Evolutionary conservation across 2,797 vertebrate species (phyloP).

Genomic region (Astyanax mexicanus): DNA sequence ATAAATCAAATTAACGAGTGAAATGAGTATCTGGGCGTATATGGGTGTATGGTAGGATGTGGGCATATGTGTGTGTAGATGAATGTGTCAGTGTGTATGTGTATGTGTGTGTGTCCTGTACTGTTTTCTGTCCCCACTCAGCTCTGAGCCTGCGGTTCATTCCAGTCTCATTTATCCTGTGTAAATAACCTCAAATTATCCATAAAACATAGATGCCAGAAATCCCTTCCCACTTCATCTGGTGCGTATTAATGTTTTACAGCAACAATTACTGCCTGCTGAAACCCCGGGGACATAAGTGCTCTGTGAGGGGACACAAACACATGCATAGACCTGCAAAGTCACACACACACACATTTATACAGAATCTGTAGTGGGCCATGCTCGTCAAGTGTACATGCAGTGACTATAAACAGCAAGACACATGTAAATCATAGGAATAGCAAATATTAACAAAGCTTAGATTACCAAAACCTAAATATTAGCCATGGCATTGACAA

Average conservation of each 20-base stretch:
- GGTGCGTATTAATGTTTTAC: constrained; percentile 83
- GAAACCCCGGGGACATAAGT: constrained; percentile 72
- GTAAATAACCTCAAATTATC: constrained; percentile 84
- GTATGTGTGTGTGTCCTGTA: constrained; percentile 48
- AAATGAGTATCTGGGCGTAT: not conserved
- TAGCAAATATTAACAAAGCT: too few species aligned
- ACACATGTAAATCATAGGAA: constrained; percentile 69
- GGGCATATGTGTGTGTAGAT: not conserved
- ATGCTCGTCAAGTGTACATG: constrained; percentile 69
- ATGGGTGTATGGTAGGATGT: not conserved
- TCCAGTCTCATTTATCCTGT: constrained; percentile 77
- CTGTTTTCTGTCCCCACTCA: constrained; percentile 61
- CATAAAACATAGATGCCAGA: constrained; percentile 76
- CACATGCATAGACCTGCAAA: constrained; percentile 13
- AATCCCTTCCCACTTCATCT: constrained; percentile 78
- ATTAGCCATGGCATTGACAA: too few species aligned
- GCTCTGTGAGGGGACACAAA: constrained; percentile 63
- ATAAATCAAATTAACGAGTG: not conserved
- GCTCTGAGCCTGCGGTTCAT: constrained; percentile 66
- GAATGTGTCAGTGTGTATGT: not conserved
- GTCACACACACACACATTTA: constrained; percentile 19
- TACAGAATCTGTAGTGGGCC: too few species aligned
- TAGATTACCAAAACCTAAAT: too few species aligned
- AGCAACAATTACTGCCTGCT: constrained; percentile 78
- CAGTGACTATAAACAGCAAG: constrained; percentile 69